Evolutionary conservation across 2,113 vertebrate genomes (phyloP).

Genomic region (Cynoglossus semilaevis): DNA sequence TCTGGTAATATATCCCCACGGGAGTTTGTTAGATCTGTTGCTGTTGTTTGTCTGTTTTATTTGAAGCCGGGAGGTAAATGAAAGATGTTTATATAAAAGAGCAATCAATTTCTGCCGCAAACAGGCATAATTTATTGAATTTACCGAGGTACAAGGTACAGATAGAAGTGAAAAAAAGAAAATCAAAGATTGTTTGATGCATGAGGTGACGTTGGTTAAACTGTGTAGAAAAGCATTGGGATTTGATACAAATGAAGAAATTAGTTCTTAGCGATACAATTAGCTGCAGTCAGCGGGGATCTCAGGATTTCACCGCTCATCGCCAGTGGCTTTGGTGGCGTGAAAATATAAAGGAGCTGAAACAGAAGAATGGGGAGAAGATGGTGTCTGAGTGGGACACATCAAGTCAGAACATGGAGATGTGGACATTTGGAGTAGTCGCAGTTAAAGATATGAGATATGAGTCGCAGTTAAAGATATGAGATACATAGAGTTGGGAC

Average conservation of each 20-base stretch:
- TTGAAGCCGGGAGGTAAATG: slow-evolving; percentile 56
- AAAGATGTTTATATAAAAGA: slow-evolving; percentile 52
- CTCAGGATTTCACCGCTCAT: slow-evolving; percentile 21
- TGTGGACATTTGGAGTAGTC: too few relatives aligned
- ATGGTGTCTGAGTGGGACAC: too few relatives aligned
- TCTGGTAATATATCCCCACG: slow-evolving; percentile 51
- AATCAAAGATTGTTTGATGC: slow-evolving; percentile 54
- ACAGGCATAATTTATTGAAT: slow-evolving; percentile 52
- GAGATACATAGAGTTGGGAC: too few relatives aligned
- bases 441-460: too few relatives aligned
- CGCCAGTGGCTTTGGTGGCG: background rate
- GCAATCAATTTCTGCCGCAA: slow-evolving; percentile 47
- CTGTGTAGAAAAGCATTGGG: slow-evolving; percentile 32
- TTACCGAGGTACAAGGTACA: slow-evolving; percentile 51
- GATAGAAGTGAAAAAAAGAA: slow-evolving; percentile 21
- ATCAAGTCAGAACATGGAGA: too few relatives aligned
- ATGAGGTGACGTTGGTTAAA: slow-evolving; percentile 31
- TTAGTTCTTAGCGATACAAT: slow-evolving; percentile 40
- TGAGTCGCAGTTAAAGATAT: too few relatives aligned
- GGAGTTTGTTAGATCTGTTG: slow-evolving; percentile 17
- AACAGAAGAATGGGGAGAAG: slow-evolving; percentile 3
- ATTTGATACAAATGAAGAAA: slow-evolving; percentile 43
- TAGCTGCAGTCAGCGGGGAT: slow-evolving; percentile 32
- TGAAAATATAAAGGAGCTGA: slow-evolving; percentile 9
- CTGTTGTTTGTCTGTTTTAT: slow-evolving; percentile 8